phyloP scores from a whole-genome alignment of 2,113 vertebrate genomes.

The Clinocottus analis region DNA sequence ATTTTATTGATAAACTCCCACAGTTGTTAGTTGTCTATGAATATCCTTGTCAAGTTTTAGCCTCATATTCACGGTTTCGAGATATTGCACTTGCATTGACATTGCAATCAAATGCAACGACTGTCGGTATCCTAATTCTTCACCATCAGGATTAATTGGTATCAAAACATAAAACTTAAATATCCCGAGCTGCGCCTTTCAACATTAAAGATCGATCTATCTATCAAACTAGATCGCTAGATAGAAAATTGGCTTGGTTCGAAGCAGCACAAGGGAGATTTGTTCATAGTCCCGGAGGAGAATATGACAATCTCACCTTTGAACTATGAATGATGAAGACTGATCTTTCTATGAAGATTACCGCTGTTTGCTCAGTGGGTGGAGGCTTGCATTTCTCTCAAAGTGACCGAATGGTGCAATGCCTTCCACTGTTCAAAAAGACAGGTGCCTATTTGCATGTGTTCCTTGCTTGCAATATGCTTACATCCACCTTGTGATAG shows the following conservation, averaged over 20 bases:
- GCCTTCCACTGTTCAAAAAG: slow-evolving; percentile 45
- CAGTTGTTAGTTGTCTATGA: background rate
- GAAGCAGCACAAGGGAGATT: slow-evolving; percentile 21
- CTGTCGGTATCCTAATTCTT: background rate
- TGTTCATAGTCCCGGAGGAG: slow-evolving; percentile 43
- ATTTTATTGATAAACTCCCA: slow-evolving; percentile 35
- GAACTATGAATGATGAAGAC: slow-evolving; percentile 75
- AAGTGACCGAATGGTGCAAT: slow-evolving; percentile 53
- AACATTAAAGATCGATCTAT: background rate
- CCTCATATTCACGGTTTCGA: background rate
- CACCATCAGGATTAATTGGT: background rate
- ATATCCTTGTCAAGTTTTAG: background rate
- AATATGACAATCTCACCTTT: slow-evolving; percentile 76
- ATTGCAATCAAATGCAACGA: background rate
- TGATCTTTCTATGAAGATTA: slow-evolving; percentile 74
- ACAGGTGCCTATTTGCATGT: slow-evolving; percentile 38
- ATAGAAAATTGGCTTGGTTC: background rate
- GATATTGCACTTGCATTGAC: background rate
- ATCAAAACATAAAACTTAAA: background rate
- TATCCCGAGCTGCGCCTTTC: background rate
- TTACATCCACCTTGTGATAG: slow-evolving; percentile 25
- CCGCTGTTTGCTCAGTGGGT: slow-evolving; percentile 65
- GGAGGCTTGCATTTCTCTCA: slow-evolving; percentile 60
- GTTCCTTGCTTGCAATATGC: background rate
- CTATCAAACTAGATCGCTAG: background rate